Evolutionary conservation across 2,888 invertebrate genomes (phyloP), one percentile per base, ranked within the genome.

Genomic region (Rapana venosa): DNA sequence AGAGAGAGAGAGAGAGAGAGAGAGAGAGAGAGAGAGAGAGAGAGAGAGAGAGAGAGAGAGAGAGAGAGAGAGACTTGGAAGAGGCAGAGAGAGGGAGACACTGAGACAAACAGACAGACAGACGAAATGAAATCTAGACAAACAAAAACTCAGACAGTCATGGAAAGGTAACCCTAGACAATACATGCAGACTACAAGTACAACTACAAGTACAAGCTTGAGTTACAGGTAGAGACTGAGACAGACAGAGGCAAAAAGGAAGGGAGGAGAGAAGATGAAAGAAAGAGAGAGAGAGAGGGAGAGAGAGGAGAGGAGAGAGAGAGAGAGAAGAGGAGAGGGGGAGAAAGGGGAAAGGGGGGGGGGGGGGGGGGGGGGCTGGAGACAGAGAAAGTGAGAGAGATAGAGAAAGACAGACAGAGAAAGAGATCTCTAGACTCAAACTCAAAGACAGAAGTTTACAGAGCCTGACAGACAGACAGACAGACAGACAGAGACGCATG

Each of bases 61-160:
- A 84, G 58, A 84, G 84, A 84, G 84, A 36, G 22, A 83, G 22
- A 83, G 17, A 84, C 8, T 6, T 5, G 22, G 22, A 26, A 77
- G 15, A 56, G 87, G 26, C 11, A 87, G 87, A 87, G 56, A 77
- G 77, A 87, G 32, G n/a, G 89, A 70, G 84, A 32, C 47, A 36
- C n/a, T 77, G 87, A 58, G 56, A 88, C 56, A 47, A n/a, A 79
- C 30, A 77, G 47, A 74, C 35, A 88, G 77, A 88, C 22, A 61
- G 58, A 86, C 13, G 17, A 58, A 86, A 58, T 20, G 56, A 58
- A 5, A 47, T 8, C 30, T 13, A 87, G 87, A 87, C 32, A 66
- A 35, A 87, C 17, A 87, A 66, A 87, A 1, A 66, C 26, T 66
- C 17, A 87, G 87, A 87, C 11, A 87, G 30, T 11, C 8, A 87